Conservation (phyloP, 92 coral and sea anemone species). For the Heteractis magnifica region DNA sequence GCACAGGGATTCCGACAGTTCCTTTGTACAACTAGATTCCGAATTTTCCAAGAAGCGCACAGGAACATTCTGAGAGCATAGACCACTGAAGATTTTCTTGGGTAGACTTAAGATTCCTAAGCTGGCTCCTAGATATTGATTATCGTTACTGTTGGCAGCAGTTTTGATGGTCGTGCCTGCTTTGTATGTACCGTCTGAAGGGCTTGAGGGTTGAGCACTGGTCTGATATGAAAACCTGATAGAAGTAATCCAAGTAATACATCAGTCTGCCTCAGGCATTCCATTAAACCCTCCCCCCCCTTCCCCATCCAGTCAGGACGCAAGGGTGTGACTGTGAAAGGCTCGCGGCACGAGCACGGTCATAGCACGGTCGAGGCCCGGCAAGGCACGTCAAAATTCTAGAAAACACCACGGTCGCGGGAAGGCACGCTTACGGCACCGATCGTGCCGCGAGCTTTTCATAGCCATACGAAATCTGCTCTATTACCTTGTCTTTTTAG, state of each 20-base stretch:
- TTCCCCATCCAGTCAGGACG: too few species aligned
- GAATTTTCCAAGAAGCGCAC: constrained; percentile 75
- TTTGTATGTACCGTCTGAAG: constrained; percentile 58
- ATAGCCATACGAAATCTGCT: background rate
- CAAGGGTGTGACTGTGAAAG: too few species aligned
- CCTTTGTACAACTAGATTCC: constrained; percentile 67
- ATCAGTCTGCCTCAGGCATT: too few species aligned
- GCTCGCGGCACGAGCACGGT: too few species aligned
- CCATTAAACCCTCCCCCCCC: too few species aligned
- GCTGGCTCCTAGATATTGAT: constrained; percentile 58
- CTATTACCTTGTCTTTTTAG: constrained; percentile 42
- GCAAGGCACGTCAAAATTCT: too few species aligned
- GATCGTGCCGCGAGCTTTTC: too few species aligned
- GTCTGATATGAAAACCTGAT: constrained; percentile 36
- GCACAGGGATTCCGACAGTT: constrained; percentile 71
- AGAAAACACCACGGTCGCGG: too few species aligned
- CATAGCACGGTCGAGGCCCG: too few species aligned
- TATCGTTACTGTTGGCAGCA: constrained; percentile 63
- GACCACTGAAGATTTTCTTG: constrained; percentile 62
- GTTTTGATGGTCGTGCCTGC: constrained; percentile 79
- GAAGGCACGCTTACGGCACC: too few species aligned
- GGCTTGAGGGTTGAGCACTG: constrained; percentile 19
- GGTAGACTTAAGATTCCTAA: constrained; percentile 77
- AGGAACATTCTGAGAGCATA: constrained; percentile 74
- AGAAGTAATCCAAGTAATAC: too few species aligned